A percentile compares a stretch with the other conserved stretches of the same genome.
Conservation (phyloP, 2,113 vertebrate species). For the Felis chaus region DNA sequence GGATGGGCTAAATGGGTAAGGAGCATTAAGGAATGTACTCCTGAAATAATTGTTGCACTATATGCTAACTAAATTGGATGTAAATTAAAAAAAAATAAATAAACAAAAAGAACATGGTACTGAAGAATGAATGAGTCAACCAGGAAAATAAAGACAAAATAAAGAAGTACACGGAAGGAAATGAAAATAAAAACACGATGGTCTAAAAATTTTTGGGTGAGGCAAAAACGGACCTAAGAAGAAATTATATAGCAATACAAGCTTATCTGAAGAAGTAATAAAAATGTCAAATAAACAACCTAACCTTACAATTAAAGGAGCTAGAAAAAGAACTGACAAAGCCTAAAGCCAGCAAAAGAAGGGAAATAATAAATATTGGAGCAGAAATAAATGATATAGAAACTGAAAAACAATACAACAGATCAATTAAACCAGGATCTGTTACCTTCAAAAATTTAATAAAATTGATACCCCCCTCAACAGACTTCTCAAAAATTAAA, state of each 20-base stretch:
- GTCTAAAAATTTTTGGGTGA: neutral
- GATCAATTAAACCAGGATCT: neutral
- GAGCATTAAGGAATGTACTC: too few relatives aligned
- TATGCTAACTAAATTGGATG: too few relatives aligned
- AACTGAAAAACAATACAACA: neutral
- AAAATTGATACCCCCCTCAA: neutral
- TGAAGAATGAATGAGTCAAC: neutral
- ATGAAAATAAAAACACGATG: neutral
- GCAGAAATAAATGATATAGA: neutral
- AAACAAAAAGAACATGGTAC: too few relatives aligned
- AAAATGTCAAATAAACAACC: neutral
- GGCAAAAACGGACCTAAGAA: neutral
- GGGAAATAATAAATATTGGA: neutral
- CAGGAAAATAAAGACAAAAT: neutral
- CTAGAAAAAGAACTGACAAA: neutral
- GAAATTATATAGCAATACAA: neutral
- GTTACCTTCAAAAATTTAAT: neutral
- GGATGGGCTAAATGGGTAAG: too few relatives aligned
- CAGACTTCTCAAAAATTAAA: neutral
- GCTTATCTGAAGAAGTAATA: neutral
- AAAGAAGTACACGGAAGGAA: neutral
- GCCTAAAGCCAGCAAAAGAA: neutral
- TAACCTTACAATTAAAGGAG: neutral
- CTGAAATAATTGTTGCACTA: too few relatives aligned
- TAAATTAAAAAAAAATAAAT: too few relatives aligned